Evolutionary conservation across 92 coral and sea anemone genomes (phyloP).

Genomic region (Porites divaricata): DNA sequence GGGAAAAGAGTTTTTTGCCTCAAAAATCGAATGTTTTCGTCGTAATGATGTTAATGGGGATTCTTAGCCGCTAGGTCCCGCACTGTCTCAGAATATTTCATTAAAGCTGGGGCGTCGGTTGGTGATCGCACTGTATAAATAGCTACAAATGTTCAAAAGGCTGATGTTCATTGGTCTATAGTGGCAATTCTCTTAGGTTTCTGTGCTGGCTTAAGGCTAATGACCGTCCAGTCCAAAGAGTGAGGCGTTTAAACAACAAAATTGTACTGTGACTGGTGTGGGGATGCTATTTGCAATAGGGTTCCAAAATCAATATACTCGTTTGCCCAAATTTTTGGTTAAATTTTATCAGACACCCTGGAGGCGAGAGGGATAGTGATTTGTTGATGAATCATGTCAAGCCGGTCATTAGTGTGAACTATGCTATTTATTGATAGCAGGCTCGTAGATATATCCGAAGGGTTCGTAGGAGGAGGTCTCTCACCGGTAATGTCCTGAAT

Average conservation of each 20-base stretch:
- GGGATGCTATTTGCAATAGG: neutral
- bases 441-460: no score
- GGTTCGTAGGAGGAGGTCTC: neutral
- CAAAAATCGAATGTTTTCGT: neutral
- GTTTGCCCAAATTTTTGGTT: neutral
- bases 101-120: neutral
- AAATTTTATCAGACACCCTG: neutral
- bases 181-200: no score
- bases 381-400: neutral
- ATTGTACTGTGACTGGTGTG: neutral
- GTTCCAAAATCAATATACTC: neutral
- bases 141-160: no score
- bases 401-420: no score
- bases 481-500: neutral
- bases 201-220: no score
- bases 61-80: neutral
- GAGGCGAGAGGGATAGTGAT: neutral
- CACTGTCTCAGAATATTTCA: neutral
- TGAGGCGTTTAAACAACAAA: neutral
- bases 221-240: neutral
- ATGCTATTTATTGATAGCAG: no score
- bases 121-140: neutral
- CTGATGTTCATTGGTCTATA: no score
- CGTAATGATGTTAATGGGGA: neutral
- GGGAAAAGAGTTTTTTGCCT: no score